Percentiles rank a stretch among this genome's conserved stretches.
phyloP scores from a whole-genome alignment of 92 coral and sea anemone genomes.

The Epizoanthus stellaris region DNA sequence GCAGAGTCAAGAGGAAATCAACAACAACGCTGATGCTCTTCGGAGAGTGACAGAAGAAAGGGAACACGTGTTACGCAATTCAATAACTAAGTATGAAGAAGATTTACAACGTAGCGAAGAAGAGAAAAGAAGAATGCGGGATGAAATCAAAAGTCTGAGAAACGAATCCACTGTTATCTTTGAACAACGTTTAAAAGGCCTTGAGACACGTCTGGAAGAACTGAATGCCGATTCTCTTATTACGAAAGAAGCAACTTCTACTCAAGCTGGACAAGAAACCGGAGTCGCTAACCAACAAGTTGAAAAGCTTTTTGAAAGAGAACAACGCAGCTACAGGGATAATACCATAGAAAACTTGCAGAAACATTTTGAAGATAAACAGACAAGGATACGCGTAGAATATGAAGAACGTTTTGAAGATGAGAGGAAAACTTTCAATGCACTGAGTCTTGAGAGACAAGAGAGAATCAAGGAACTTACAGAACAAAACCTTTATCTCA shows the following conservation, averaged over 20 bases:
- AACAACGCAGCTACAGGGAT: not conserved
- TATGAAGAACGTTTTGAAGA: constrained; percentile 44
- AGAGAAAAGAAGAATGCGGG: constrained; percentile 40
- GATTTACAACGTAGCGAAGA: constrained; percentile 62
- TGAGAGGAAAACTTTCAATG: constrained; percentile 27
- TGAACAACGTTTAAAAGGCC: not conserved
- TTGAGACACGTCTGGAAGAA: not conserved
- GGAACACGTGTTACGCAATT: constrained; percentile 71
- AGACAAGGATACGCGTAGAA: constrained; percentile 40
- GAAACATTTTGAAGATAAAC: constrained; percentile 31
- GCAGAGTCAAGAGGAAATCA: constrained; percentile 56
- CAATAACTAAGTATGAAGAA: constrained; percentile 67
- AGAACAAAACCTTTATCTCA: constrained; percentile 53
- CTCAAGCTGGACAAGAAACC: not conserved
- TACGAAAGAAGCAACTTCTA: not conserved
- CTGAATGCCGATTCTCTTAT: not conserved
- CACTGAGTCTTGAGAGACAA: constrained; percentile 47
- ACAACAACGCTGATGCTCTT: constrained; percentile 58
- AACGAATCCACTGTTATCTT: not conserved
- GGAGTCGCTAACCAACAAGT: not conserved
- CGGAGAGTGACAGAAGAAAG: constrained; percentile 71
- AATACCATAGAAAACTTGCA: not conserved
- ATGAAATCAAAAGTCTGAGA: not conserved
- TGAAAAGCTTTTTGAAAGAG: constrained; percentile 27
- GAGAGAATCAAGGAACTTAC: constrained; percentile 62